Conservation (phyloP, 2,888 invertebrate species). For the Campaea margaritaria region DNA sequence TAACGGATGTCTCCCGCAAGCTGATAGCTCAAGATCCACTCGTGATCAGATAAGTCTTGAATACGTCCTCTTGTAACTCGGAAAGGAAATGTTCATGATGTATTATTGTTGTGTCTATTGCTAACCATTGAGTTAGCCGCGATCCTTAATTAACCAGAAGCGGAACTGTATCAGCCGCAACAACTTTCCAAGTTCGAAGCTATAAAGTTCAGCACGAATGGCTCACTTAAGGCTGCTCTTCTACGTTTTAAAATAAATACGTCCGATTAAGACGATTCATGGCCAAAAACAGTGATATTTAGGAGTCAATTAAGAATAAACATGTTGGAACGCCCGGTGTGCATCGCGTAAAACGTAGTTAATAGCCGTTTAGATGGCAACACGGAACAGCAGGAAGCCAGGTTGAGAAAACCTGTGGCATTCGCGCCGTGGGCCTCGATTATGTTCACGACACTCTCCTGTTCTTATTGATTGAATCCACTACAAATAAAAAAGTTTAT, state of each 20-base stretch:
- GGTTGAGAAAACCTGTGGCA: conserved; percentile 61
- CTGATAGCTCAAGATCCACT: conserved; percentile 67
- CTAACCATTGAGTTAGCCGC: conserved; percentile 65
- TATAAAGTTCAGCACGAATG: conserved; percentile 54
- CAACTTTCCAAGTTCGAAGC: conserved; percentile 39
- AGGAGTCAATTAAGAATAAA: conserved; percentile 79
- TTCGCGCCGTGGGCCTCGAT: conserved; percentile 59
- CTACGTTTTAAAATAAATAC: conserved; percentile 71
- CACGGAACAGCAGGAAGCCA: conserved; percentile 75
- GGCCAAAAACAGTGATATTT: conserved; percentile 78
- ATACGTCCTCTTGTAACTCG: conserved; percentile 57
- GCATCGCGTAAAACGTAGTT: conserved; percentile 75
- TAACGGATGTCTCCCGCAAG: conserved; percentile 64
- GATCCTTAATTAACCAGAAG: conserved; percentile 71
- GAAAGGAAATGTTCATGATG: conserved; percentile 68
- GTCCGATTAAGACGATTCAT: conserved; percentile 75
- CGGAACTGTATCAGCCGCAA: conserved; percentile 60
- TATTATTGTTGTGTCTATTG: conserved; percentile 76
- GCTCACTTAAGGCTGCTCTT: conserved; percentile 61
- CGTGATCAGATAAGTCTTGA: conserved; percentile 74
- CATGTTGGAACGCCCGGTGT: conserved; percentile 68
- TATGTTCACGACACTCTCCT: conserved; percentile 69
- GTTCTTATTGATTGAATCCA: conserved; percentile 70
- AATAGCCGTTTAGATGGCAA: conserved; percentile 74
- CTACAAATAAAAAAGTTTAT: conserved; percentile 70